Percentiles rank a stretch among this genome's conserved stretches.
Evolutionary conservation across 2,797 vertebrate species (phyloP).

Genomic region (Eurystomus glaucurus): DNA sequence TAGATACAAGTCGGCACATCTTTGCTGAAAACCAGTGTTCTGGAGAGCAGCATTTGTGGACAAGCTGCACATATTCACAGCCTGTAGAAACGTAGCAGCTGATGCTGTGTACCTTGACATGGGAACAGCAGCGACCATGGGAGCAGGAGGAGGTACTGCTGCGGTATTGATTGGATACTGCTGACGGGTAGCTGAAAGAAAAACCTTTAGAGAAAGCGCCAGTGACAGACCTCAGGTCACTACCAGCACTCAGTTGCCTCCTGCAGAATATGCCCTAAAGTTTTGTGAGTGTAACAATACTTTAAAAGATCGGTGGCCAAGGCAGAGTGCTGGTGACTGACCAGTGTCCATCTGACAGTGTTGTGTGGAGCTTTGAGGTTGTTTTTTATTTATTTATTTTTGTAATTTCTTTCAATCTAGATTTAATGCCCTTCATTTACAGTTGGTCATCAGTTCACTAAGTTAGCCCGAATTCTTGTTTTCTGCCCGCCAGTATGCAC

Average conservation of each 20-base stretch:
- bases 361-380: not conserved
- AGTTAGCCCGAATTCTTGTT: not conserved
- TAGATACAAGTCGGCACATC: rapidly evolving
- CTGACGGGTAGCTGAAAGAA: not conserved
- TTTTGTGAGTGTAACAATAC: rapidly evolving
- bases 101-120: rapidly evolving
- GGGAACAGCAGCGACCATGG: not conserved
- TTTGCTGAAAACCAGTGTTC: not conserved
- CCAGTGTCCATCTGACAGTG: not conserved
- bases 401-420: not conserved
- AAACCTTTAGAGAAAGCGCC: not conserved
- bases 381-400: not conserved
- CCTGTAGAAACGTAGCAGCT: not conserved
- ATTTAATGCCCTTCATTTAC: not conserved
- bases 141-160: not conserved
- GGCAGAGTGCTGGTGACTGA: not conserved
- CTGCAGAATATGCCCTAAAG: not conserved
- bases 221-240: not conserved
- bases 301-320: not conserved
- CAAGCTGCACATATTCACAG: rapidly evolving
- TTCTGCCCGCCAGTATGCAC: not conserved
- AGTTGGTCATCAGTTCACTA: not conserved
- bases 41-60: not conserved
- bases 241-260: not conserved
- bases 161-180: rapidly evolving